phyloP scores from a whole-genome alignment of 2,888 invertebrate genomes.

The Drosophila maculinotata region DNA sequence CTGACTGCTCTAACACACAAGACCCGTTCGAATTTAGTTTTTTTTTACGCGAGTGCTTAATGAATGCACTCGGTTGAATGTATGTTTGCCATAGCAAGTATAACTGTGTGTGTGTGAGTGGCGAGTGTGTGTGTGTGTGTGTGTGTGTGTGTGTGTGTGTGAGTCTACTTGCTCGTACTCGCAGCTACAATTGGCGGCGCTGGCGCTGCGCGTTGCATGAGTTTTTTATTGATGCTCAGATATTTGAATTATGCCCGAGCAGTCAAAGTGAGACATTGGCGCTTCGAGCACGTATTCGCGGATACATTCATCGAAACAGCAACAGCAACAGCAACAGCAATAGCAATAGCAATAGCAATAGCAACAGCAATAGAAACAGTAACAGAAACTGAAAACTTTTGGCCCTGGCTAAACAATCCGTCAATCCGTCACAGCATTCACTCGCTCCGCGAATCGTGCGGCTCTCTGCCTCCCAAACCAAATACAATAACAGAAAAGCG shows the following conservation, averaged over 20 bases:
- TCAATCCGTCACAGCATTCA: constrained; percentile 68
- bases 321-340: constrained; percentile 28
- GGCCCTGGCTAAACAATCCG: constrained; percentile 54
- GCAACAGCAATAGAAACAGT: too few relatives aligned
- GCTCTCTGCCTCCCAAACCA: constrained; percentile 32
- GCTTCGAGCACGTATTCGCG: constrained; percentile 86
- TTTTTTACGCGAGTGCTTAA: constrained; percentile 58
- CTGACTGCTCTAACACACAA: constrained; percentile 58
- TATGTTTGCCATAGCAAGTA: constrained; percentile 50
- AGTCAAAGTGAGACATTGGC: constrained; percentile 86
- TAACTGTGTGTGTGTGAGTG: constrained; percentile 9
- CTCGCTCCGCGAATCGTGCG: constrained; percentile 49
- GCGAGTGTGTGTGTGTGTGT: constrained; percentile 8
- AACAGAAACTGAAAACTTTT: constrained; percentile 44
- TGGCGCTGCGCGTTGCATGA: constrained; percentile 65
- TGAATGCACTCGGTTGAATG: constrained; percentile 72
- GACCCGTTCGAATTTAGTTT: constrained; percentile 54
- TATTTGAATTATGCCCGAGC: constrained; percentile 85
- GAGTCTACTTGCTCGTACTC: constrained; percentile 68
- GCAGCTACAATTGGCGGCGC: constrained; percentile 76
- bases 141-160: constrained; percentile 27
- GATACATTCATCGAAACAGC: constrained; percentile 72
- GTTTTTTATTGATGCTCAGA: constrained; percentile 85
- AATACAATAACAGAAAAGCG: constrained; percentile 29
- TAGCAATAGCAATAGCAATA: constrained; percentile 30